Evolutionary conservation across 37 sponge, comb jelly and placozoan species (phyloP).

Genomic region (Eunapius fragilis): DNA sequence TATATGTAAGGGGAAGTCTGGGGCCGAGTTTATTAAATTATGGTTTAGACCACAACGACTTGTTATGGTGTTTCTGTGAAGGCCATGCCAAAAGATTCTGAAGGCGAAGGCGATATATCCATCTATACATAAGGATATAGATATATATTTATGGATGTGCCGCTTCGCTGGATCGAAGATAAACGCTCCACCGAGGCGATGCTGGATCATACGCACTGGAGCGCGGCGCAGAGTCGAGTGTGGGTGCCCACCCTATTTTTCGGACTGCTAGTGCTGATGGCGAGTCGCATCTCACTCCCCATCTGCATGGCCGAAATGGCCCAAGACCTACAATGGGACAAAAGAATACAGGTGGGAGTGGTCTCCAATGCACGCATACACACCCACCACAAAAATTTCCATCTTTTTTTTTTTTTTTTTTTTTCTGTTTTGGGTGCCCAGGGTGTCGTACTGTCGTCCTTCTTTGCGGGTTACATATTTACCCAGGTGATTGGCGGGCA

Average conservation of each 20-base stretch:
- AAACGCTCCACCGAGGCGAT: not conserved
- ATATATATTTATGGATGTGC: not conserved
- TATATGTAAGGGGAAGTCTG: too few species aligned
- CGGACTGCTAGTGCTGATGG: slow-evolving; percentile 29
- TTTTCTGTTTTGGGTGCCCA: not conserved
- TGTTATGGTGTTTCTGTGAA: not conserved
- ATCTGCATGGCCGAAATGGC: slow-evolving; percentile 27
- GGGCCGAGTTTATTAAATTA: too few species aligned
- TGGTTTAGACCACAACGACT: too few species aligned
- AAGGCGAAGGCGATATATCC: not conserved
- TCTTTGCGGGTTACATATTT: slow-evolving; percentile 52
- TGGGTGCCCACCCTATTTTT: slow-evolving; percentile 31
- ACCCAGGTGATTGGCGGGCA: slow-evolving; percentile 20
- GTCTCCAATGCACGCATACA: too few species aligned
- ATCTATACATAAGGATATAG: not conserved
- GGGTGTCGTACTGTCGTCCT: slow-evolving; percentile 37
- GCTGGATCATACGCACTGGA: slow-evolving; percentile 26
- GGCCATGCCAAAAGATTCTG: not conserved
- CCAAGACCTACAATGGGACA: slow-evolving; percentile 29
- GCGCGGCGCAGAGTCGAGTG: not conserved
- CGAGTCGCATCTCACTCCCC: slow-evolving; percentile 21
- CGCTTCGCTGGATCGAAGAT: not conserved
- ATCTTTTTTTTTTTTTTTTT: too few species aligned
- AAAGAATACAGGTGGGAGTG: slow-evolving; percentile 13
- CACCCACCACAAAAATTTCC: too few species aligned